Percentiles rank a stretch among this genome's conserved stretches.
Evolutionary conservation across 2,113 vertebrate genomes (phyloP).

Genomic region (Labeo rohita): DNA sequence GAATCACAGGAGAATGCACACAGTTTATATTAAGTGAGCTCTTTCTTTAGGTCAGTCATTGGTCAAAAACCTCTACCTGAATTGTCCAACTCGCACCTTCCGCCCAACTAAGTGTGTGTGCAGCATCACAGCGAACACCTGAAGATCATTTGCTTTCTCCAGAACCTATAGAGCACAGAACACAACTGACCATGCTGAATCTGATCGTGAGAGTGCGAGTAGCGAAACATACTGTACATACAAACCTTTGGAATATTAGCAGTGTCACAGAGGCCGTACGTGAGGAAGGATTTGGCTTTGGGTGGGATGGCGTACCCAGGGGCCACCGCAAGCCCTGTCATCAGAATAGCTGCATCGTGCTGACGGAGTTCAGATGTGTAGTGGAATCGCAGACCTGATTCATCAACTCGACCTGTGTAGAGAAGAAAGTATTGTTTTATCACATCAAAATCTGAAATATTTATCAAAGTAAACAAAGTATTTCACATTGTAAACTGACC

Average conservation of each 20-base stretch:
- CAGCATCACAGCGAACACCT: conserved; percentile 74
- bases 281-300: conserved; percentile 71
- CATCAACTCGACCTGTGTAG: conserved; percentile 73
- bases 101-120: conserved; percentile 82
- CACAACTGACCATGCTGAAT: not conserved
- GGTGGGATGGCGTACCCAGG: conserved; percentile 78
- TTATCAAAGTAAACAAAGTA: not conserved
- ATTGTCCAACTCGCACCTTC: conserved; percentile 75
- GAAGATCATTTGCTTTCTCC: conserved; percentile 69
- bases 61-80: conserved; percentile 69
- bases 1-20: not conserved
- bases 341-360: conserved; percentile 75
- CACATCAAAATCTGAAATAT: not conserved
- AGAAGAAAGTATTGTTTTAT: not conserved
- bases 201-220: not conserved
- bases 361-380: conserved; percentile 71
- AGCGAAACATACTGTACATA: not conserved
- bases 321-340: conserved; percentile 67
- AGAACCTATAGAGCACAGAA: conserved; percentile 67
- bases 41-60: not conserved
- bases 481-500: conserved; percentile 63
- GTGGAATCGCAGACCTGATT: conserved; percentile 77
- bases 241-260: conserved; percentile 76
- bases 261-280: conserved; percentile 79
- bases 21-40: not conserved